These are phyloP conservation scores for Ailurus styani DNA, from an alignment of 2,113 vertebrate genomes.

Conservation along the genomic window DNA sequence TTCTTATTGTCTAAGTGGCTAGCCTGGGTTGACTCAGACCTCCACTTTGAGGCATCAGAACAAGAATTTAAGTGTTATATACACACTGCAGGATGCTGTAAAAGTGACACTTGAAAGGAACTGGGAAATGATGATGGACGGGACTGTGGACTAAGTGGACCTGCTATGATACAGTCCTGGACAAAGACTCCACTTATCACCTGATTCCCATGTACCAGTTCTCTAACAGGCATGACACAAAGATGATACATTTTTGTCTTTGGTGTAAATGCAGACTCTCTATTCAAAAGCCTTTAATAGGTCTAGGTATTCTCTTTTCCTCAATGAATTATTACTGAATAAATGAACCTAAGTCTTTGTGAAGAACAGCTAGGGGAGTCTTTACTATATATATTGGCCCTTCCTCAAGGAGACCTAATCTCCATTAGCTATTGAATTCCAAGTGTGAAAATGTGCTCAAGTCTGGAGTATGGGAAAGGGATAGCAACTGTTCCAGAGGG, in stretches of 20 bases:
- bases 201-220: background rate
- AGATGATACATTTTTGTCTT: background rate
- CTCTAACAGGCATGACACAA: background rate
- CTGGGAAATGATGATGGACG: background rate
- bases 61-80: background rate
- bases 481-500: background rate
- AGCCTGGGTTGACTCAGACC: background rate
- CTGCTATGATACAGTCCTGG: background rate
- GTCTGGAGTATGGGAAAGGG: background rate
- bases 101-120: background rate
- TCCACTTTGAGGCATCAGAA: background rate
- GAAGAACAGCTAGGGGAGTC: background rate
- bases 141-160: rapidly evolving
- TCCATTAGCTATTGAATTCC: background rate
- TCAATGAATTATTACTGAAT: background rate
- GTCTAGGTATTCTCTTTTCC: background rate
- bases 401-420: background rate
- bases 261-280: background rate
- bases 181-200: background rate
- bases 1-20: background rate
- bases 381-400: background rate
- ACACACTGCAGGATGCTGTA: background rate
- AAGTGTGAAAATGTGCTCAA: background rate
- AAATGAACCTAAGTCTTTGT: background rate
- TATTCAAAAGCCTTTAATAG: background rate